A percentile compares a stretch with the other conserved stretches of the same genome.
Conservation (phyloP, 2,888 invertebrate genomes). For the Drosophila planitibia region DNA sequence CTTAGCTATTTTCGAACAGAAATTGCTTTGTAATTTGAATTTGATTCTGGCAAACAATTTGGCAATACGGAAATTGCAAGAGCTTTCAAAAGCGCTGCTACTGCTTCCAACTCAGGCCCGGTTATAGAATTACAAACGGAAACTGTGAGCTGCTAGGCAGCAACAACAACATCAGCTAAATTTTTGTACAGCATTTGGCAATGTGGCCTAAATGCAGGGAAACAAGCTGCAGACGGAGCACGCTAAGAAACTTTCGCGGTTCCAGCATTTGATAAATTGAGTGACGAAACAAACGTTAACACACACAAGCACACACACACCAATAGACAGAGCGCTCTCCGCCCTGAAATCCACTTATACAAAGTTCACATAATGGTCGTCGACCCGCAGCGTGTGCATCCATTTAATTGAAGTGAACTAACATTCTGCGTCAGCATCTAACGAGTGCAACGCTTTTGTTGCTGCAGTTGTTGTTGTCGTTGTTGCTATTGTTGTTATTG, state of each 20-base stretch:
- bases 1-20: conserved; percentile 57
- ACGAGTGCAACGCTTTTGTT: conserved; percentile 27
- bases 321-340: conserved; percentile 14
- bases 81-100: conserved; percentile 44
- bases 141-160: conserved; percentile 30
- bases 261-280: conserved; percentile 75
- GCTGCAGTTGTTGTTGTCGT: conserved; percentile 16
- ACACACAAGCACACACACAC: conserved; percentile 11
- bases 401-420: conserved; percentile 80
- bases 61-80: conserved; percentile 76
- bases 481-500: neutral
- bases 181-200: conserved; percentile 16
- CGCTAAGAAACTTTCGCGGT: conserved; percentile 70
- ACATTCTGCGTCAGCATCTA: conserved; percentile 65
- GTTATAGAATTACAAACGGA: conserved; percentile 69
- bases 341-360: conserved; percentile 42
- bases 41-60: conserved; percentile 77
- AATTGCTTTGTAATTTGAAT: conserved; percentile 81
- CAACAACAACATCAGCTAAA: conserved; percentile 15
- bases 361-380: conserved; percentile 65
- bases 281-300: conserved; percentile 67
- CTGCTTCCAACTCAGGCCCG: conserved; percentile 15
- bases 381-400: conserved; percentile 51
- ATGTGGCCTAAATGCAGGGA: conserved; percentile 32
- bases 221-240: conserved; percentile 46